Percentiles rank a stretch among this genome's conserved stretches.
Evolutionary conservation across 2,888 invertebrate species (phyloP).

Genomic region (Lithosia quadra): DNA sequence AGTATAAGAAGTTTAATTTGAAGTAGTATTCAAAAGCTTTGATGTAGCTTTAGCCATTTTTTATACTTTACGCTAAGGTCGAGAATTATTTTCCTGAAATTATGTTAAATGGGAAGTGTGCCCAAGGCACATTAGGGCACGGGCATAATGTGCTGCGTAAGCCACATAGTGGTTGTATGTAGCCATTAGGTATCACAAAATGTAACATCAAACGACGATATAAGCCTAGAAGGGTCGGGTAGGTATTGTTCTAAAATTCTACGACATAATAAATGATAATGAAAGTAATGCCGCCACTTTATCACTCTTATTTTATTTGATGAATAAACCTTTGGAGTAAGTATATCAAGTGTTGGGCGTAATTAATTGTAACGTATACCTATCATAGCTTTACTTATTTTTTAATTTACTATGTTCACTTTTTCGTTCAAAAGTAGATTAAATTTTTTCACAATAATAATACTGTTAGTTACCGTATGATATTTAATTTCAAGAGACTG

Average conservation of each 20-base stretch:
- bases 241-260: conserved; percentile 4
- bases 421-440: not conserved
- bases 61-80: not conserved
- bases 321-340: not conserved
- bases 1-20: conserved; percentile 6
- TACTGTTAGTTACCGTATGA: not conserved
- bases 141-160: conserved; percentile 6
- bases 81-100: not conserved
- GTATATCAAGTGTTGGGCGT: too few species aligned
- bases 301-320: not conserved
- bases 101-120: conserved; percentile 2
- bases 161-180: conserved; percentile 2
- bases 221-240: conserved; percentile 1
- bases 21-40: not conserved
- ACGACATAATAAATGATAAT: conserved; percentile 3
- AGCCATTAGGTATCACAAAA: conserved; percentile 8
- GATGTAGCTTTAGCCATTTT: conserved; percentile 6
- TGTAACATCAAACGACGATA: conserved; percentile 8
- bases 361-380: not conserved
- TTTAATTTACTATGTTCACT: not conserved
- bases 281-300: not conserved
- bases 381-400: too few species aligned
- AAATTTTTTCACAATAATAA: not conserved
- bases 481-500: not conserved
- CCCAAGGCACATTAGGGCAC: conserved; percentile 11